Conservation (phyloP, 2,113 vertebrate genomes). For the Nycticorax nycticorax region DNA sequence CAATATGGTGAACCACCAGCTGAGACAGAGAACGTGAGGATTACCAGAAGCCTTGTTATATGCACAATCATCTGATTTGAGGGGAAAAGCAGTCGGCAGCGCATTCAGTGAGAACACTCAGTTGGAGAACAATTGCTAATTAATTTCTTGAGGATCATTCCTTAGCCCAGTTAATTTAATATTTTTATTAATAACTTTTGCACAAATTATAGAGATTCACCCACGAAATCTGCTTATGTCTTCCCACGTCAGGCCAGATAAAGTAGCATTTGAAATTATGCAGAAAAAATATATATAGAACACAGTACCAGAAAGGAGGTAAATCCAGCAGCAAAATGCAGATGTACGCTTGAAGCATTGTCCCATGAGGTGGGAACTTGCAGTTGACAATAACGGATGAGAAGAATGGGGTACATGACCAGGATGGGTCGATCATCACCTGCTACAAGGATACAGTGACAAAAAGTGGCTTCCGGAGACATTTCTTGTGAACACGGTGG, state of each 20-base stretch:
- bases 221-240: neutral
- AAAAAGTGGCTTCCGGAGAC: neutral
- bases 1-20: neutral
- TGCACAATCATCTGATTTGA: neutral
- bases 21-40: neutral
- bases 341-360: neutral
- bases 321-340: neutral
- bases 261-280: neutral
- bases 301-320: neutral
- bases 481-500: neutral
- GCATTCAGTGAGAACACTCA: neutral
- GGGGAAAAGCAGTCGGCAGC: neutral
- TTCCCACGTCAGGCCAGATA: neutral
- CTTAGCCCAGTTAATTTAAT: neutral
- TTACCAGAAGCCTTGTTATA: neutral
- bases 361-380: neutral
- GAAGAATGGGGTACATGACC: accelerated
- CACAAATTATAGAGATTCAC: neutral
- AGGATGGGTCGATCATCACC: neutral
- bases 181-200: neutral
- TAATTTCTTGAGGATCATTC: neutral
- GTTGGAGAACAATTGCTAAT: neutral
- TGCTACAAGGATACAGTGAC: neutral
- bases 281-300: neutral
- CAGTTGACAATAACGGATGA: neutral